A percentile compares a stretch with the other conserved stretches of the same genome.
These are phyloP conservation scores for Bucco capensis DNA, from an alignment of 2,113 vertebrate genomes.

Conservation along the genomic window DNA sequence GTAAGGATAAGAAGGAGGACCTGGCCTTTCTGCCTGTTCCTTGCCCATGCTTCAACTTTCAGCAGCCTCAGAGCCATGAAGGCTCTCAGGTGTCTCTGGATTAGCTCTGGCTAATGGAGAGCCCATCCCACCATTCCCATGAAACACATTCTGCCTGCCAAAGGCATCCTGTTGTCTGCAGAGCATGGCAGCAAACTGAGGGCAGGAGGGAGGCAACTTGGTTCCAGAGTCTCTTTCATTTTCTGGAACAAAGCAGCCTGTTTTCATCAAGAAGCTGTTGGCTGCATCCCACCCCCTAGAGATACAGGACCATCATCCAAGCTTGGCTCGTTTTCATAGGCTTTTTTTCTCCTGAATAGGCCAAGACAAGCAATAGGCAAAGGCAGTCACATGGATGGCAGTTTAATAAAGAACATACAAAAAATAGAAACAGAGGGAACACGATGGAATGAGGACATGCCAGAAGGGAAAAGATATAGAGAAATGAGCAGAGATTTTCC, in stretches of 20 bases:
- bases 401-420: slow-evolving; percentile 28
- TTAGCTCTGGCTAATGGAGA: neutral
- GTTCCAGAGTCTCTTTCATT: neutral
- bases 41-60: neutral
- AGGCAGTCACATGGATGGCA: neutral
- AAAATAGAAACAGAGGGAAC: neutral
- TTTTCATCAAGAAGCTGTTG: neutral
- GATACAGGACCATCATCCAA: slow-evolving; percentile 38
- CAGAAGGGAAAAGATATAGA: neutral
- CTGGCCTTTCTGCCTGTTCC: accelerated
- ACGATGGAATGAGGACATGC: neutral
- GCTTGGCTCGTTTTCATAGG: neutral
- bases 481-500: neutral
- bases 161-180: accelerated
- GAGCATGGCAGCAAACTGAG: neutral
- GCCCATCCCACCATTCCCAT: neutral
- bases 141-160: neutral
- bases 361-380: slow-evolving; percentile 17
- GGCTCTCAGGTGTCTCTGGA: neutral
- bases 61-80: neutral
- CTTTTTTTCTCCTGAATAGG: slow-evolving; percentile 41
- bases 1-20: neutral
- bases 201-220: neutral
- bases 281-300: slow-evolving; percentile 8
- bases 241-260: slow-evolving; percentile 34